These are phyloP conservation scores for Rhinichthys osculus DNA, from an alignment of 2,797 vertebrate genomes.

Conservation along the genomic window DNA sequence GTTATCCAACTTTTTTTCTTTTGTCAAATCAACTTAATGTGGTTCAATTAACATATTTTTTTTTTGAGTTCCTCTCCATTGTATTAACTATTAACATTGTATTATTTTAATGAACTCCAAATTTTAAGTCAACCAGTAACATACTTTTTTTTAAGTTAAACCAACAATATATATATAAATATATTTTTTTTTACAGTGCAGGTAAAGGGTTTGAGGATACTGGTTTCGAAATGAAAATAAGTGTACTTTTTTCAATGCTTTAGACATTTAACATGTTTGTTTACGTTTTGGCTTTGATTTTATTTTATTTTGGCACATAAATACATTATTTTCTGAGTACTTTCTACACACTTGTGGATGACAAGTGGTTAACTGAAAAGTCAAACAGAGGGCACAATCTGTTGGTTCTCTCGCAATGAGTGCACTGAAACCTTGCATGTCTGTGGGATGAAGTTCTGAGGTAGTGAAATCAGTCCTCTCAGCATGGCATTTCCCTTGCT, in stretches of 20 bases:
- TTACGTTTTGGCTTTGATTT: not conserved
- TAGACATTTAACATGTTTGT: not conserved
- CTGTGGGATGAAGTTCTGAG: constrained; percentile 41
- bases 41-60: too few species aligned
- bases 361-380: constrained; percentile 52
- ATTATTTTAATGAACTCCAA: too few species aligned
- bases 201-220: not conserved
- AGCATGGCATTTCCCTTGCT: constrained; percentile 54
- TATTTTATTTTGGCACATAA: not conserved
- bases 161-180: too few species aligned
- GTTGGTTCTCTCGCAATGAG: constrained; percentile 58
- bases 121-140: too few species aligned
- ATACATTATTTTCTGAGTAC: not conserved
- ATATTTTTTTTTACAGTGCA: not conserved
- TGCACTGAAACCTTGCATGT: constrained; percentile 53
- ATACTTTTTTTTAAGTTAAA: too few species aligned
- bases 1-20: too few species aligned
- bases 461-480: constrained; percentile 52
- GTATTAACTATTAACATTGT: too few species aligned
- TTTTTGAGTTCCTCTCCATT: too few species aligned
- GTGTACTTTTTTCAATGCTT: not conserved
- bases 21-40: too few species aligned
- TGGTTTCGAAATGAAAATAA: not conserved
- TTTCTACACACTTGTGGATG: not conserved
- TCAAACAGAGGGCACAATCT: constrained; percentile 58